Conservation (phyloP, 2,888 invertebrate genomes). For the Clitarchus hookeri region DNA sequence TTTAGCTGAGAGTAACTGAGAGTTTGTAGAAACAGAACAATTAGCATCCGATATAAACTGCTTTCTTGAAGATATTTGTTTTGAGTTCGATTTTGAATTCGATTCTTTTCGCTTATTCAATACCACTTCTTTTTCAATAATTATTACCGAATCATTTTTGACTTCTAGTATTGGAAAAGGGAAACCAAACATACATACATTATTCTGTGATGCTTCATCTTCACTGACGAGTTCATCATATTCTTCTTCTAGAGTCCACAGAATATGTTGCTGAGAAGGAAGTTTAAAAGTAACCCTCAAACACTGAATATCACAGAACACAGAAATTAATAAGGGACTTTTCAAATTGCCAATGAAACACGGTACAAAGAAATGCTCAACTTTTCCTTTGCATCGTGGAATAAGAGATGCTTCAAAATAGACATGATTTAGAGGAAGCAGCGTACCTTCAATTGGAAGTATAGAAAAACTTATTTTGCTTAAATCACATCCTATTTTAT, state of each 20-base stretch:
- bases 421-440: background rate
- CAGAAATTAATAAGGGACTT: background rate
- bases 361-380: background rate
- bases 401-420: background rate
- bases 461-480: background rate
- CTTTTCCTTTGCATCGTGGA: background rate
- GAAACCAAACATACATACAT: background rate
- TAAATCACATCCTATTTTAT: background rate
- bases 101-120: too few species aligned
- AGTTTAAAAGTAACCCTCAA: background rate
- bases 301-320: background rate
- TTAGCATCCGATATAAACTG: too few species aligned
- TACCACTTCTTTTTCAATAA: too few species aligned
- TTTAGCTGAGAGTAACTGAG: too few species aligned
- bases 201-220: background rate
- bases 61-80: too few species aligned
- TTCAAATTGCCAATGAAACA: background rate
- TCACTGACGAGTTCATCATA: background rate
- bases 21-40: too few species aligned
- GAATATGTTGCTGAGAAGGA: background rate
- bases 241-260: background rate
- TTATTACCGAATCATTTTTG: background rate
- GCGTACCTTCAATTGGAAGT: background rate
- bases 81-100: too few species aligned
- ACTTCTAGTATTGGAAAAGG: background rate